Evolutionary conservation across 2,888 invertebrate genomes (phyloP), one percentile per base, ranked within the genome.

Genomic region (Nipponacmea schrenckii): DNA sequence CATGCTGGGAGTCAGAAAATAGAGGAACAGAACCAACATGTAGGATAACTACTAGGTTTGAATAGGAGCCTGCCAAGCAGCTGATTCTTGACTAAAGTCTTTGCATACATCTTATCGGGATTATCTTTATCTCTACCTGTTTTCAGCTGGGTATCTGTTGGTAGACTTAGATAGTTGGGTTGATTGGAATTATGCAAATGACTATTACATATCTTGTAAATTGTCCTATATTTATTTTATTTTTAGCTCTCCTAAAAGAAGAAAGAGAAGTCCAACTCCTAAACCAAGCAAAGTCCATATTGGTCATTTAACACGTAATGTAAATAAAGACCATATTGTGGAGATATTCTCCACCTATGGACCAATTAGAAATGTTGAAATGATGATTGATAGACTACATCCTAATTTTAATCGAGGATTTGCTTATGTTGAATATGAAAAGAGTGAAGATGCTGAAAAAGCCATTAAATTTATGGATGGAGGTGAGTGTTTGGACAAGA

Each of bases 401-500:
- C 93, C 94, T 0, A 94, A 94, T 85, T 92, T 95, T 80, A 95
- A 95, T n/a, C 92, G 95, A 44, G 97, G 97, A 0, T 95, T 95
- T 89, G 97, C 96, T 15, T 98, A 98, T 89, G 95, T 99, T 2
- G 98, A 99, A 86, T 99, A 94, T 90, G 94, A 93, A 79, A 95
- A 93, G 70, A 92, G 96, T 0, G 98, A 98, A 80, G 97, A 98
- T 89, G 98, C 98, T 26, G 97, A 98, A 88, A 96, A 97, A 89
- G 98, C 98, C 0, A 96, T 98, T 93, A 98, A 98, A 89, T 96
- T 98, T 87, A 98, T 99, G 98, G 98, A 99, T 90, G 98, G 98
- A 87, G 99, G 94, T 93, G 90, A 67, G 77, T 66, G 8, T 10
- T 62, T 0, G 1, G 10, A 10, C 39, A 8, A 1, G 8, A 39